Base-by-base conservation (phyloP, 2,797 vertebrate genomes). In the Acanthurus lineatus region DNA sequence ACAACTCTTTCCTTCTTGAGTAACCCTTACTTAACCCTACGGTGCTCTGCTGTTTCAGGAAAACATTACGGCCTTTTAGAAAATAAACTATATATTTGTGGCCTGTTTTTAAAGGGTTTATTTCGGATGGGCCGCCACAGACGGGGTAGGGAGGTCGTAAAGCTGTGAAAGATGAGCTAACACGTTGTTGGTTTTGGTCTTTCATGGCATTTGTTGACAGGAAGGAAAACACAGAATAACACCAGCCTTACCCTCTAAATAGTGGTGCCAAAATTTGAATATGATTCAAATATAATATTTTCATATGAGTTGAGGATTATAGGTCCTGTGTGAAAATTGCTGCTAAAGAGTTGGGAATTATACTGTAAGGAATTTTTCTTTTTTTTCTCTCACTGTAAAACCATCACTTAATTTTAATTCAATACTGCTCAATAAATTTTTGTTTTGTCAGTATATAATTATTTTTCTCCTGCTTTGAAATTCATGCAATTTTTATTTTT, bases 361-460 rank as follows among this genome's bases (percentile, higher is more conserved):
- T 12, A 74, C 4, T 48, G 15, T 10, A 20, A 62, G 10, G 42
- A 32, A 9, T 25, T 40, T 56, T 51, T 38, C 6, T 7, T 54
- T 40, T 25, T 28, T 25, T 53, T 4, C 28, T 40, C 20, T 25
- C n/a, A 6, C 22, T 32, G 25, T 22, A 45, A 66, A 63, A 44
- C 14, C 17, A 19, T 66, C 58, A 59, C 16, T 53, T 71, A 5
- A 22, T 64, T 67, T 80, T 15, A 66, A 76, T 63, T 70, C 17
- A 56, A 40, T n/a, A n/a, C 42, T 17, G 44, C 60, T 51, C 56
- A 60, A 47, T 72, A 83, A 69, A 87, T 76, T 45, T 17, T n/a
- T 35, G 3, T 22, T 79, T 49, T 68, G 44, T 52, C 77, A 76
- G 57, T 22, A 44, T 85, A 19, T 74, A 78, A 85, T 89, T 75